phyloP scores from a whole-genome alignment of 2,113 vertebrate genomes.

The Rhinichthys klamathensis region DNA sequence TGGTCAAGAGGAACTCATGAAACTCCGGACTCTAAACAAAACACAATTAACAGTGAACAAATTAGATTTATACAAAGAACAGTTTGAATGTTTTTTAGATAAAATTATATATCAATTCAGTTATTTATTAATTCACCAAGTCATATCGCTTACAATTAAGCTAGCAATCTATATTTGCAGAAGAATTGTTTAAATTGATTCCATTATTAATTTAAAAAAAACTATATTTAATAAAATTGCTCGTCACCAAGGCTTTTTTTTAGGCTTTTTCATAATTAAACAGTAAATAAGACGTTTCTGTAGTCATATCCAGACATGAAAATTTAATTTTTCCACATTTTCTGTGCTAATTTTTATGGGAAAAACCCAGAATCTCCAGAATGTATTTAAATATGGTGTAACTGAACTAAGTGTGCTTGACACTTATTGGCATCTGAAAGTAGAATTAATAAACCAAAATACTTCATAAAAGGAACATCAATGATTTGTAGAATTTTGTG shows the following conservation, averaged over 20 bases:
- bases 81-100: not conserved
- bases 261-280: not conserved
- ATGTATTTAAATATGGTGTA: not conserved
- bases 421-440: not conserved
- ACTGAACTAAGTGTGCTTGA: not conserved
- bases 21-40: constrained; percentile 84
- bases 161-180: not conserved
- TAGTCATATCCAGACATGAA: not conserved
- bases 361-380: not conserved
- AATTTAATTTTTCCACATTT: not conserved
- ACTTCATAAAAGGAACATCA: not conserved
- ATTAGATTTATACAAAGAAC: not conserved
- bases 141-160: not conserved
- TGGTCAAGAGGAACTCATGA: constrained; percentile 93
- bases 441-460: not conserved
- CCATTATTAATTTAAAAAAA: not conserved
- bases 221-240: not conserved
- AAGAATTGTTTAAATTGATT: not conserved
- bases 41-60: not conserved
- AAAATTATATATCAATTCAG: not conserved
- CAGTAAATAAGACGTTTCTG: not conserved
- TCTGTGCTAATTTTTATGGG: not conserved
- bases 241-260: not conserved
- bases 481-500: not conserved
- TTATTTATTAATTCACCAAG: not conserved